phyloP scores from a whole-genome alignment of 2,888 invertebrate genomes.

The Adelphocoris suturalis region DNA sequence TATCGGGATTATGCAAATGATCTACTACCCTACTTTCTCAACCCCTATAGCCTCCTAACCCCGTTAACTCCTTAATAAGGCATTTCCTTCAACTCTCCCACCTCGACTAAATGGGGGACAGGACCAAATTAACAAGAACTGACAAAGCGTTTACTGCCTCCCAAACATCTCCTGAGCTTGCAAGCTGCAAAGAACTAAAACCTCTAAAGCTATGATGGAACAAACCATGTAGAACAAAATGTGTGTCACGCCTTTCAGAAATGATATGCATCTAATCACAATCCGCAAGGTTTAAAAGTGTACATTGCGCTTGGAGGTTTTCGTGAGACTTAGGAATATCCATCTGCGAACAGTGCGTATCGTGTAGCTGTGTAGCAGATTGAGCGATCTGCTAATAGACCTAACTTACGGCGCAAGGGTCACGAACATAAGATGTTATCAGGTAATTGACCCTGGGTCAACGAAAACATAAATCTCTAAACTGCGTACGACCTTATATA shows the following conservation, averaged over 20 bases:
- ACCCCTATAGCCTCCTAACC: conserved; percentile 38
- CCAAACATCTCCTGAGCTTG: background rate
- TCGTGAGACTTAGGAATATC: conserved; percentile 7
- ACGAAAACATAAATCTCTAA: conserved; percentile 47
- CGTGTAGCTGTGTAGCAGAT: conserved; percentile 64
- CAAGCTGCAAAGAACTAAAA: background rate
- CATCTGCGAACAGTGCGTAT: conserved; percentile 62
- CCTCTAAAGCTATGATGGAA: background rate
- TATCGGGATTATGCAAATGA: conserved; percentile 69
- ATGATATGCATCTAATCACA: background rate
- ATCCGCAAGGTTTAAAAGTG: background rate
- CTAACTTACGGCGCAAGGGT: conserved; percentile 51
- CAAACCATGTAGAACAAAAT: background rate
- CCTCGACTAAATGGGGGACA: conserved; percentile 41
- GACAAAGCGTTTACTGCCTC: conserved; percentile 45
- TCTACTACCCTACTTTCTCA: conserved; percentile 40
- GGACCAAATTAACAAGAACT: conserved; percentile 50
- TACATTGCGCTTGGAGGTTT: background rate
- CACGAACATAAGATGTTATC: conserved; percentile 61
- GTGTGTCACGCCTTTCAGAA: background rate
- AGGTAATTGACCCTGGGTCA: conserved; percentile 49
- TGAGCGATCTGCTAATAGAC: conserved; percentile 65
- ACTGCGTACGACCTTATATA: background rate
- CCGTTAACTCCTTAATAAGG: conserved; percentile 59
- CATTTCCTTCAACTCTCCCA: conserved; percentile 61